Evolutionary conservation across 2,797 vertebrate species (phyloP).

Genomic region (Sebastolobus altivelis): DNA sequence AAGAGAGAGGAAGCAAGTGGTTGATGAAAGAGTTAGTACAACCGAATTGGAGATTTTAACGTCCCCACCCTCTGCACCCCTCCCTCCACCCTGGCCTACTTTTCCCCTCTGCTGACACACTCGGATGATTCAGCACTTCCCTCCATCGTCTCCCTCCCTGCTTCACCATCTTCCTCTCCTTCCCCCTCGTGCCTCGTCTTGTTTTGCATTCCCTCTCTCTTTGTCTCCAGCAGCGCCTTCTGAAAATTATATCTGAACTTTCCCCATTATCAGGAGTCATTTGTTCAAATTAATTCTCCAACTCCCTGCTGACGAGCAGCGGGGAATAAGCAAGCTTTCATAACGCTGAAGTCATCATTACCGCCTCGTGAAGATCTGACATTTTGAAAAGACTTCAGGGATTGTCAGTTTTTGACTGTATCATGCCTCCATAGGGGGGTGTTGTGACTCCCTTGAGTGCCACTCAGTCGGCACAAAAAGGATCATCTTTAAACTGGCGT

Average conservation of each 20-base stretch:
- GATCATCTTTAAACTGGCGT: not conserved
- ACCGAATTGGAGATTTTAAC: slow-evolving; percentile 61
- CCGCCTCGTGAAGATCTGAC: slow-evolving; percentile 24
- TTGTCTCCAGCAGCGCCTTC: slow-evolving; percentile 35
- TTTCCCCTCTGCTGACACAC: slow-evolving; percentile 61
- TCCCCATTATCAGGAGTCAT: slow-evolving; percentile 37
- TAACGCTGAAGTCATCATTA: slow-evolving; percentile 34
- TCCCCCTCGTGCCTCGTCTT: slow-evolving; percentile 16
- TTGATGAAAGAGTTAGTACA: slow-evolving; percentile 70
- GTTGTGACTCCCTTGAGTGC: slow-evolving; percentile 14
- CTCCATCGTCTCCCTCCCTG: slow-evolving; percentile 23
- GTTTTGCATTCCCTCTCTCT: slow-evolving; percentile 22
- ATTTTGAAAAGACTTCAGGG: slow-evolving; percentile 24
- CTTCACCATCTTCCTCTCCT: slow-evolving; percentile 12
- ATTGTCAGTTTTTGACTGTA: slow-evolving; percentile 8
- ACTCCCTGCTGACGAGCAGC: slow-evolving; percentile 35
- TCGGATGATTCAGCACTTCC: slow-evolving; percentile 71
- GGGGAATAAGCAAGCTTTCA: slow-evolving; percentile 46
- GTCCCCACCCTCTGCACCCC: slow-evolving; percentile 41
- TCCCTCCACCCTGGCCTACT: slow-evolving; percentile 69
- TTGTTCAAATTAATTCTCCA: slow-evolving; percentile 52
- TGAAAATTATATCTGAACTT: slow-evolving; percentile 47
- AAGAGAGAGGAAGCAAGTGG: slow-evolving; percentile 61
- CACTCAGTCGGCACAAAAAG: slow-evolving; percentile 6
- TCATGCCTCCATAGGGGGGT: not conserved